Evolutionary conservation across 2,113 vertebrate genomes (phyloP).

Genomic region (Danionella cerebrum): DNA sequence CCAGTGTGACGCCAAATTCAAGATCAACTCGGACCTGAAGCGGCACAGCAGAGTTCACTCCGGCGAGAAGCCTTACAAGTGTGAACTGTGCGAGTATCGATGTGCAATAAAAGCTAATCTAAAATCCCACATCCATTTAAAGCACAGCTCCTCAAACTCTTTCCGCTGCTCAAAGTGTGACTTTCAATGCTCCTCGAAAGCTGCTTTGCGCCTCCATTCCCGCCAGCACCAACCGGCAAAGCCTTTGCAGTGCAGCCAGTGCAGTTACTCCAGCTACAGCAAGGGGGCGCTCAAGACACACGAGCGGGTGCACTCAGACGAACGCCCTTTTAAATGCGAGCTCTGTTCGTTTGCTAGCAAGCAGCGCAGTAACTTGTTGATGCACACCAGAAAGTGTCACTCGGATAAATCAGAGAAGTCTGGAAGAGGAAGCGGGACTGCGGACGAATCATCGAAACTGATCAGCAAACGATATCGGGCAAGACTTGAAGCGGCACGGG

Average conservation of each 20-base stretch:
- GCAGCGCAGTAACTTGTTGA: constrained; percentile 90
- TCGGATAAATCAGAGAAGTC: constrained; percentile 55
- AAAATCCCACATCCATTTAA: constrained; percentile 90
- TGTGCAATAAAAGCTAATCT: constrained; percentile 98
- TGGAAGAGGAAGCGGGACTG: not conserved
- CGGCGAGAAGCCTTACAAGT: constrained; percentile 94
- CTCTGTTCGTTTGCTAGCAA: constrained; percentile 87
- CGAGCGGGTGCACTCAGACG: constrained; percentile 83
- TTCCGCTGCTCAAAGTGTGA: constrained; percentile 81
- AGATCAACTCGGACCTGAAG: constrained; percentile 98
- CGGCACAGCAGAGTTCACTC: constrained; percentile 92
- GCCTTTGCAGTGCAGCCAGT: constrained; percentile 79
- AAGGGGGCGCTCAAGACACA: constrained; percentile 87
- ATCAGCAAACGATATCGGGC: constrained; percentile 74
- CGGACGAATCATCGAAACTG: constrained; percentile 57
- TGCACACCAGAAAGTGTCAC: constrained; percentile 84
- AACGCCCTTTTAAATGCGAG: constrained; percentile 84
- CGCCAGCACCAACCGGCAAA: constrained; percentile 78
- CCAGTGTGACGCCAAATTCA: constrained; percentile 93
- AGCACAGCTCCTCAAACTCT: constrained; percentile 76
- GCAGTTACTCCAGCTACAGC: constrained; percentile 89
- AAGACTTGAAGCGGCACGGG: constrained; percentile 80
- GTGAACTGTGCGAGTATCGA: constrained; percentile 88
- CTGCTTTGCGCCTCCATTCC: constrained; percentile 80
- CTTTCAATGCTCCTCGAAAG: constrained; percentile 85